phyloP scores from a whole-genome alignment of 2,113 vertebrate species.

The Hymenochirus boettgeri region DNA sequence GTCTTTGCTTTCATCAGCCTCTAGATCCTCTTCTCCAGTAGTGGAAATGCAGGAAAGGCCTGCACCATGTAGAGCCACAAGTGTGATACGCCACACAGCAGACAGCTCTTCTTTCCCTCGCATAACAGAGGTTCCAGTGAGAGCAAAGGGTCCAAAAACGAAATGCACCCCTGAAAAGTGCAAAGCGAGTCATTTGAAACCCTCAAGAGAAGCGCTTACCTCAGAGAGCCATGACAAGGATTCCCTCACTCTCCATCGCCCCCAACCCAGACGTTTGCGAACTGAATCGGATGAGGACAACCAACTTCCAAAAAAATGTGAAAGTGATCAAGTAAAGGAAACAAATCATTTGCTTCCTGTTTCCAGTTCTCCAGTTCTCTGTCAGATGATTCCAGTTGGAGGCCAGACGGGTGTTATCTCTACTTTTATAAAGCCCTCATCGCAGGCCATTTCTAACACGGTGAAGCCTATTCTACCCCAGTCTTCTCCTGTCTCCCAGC shows the following conservation, averaged over 20 bases:
- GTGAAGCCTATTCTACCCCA: conserved; percentile 73
- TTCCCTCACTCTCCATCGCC: conserved; percentile 22
- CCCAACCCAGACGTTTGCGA: conserved; percentile 2
- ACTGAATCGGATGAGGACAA: conserved; percentile 29
- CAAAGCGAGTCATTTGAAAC: conserved; percentile 35
- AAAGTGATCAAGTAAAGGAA: conserved; percentile 56
- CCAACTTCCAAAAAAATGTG: conserved; percentile 55
- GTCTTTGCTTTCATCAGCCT: conserved; percentile 37
- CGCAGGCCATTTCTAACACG: conserved; percentile 54
- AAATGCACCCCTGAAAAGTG: conserved; percentile 8
- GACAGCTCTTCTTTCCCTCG: conserved; percentile 60
- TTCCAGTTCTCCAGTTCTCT: conserved; percentile 71
- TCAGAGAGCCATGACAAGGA: not conserved
- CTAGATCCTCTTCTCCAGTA: conserved; percentile 47
- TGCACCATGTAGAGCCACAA: conserved; percentile 65
- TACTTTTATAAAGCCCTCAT: conserved; percentile 72
- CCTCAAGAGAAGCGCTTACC: conserved; percentile 23
- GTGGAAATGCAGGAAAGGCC: conserved; percentile 40
- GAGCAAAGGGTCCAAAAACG: conserved; percentile 13
- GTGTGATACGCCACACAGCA: conserved; percentile 82
- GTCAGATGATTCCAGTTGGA: conserved; percentile 84
- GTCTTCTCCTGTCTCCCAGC: conserved; percentile 57
- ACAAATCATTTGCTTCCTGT: conserved; percentile 54
- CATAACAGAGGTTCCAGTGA: conserved; percentile 51
- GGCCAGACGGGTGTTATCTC: conserved; percentile 72